Evolutionary conservation across 1,140 invertebrate species (phyloP), one percentile per base, ranked within the genome.

Genomic region (Tetramorium simillimum): DNA sequence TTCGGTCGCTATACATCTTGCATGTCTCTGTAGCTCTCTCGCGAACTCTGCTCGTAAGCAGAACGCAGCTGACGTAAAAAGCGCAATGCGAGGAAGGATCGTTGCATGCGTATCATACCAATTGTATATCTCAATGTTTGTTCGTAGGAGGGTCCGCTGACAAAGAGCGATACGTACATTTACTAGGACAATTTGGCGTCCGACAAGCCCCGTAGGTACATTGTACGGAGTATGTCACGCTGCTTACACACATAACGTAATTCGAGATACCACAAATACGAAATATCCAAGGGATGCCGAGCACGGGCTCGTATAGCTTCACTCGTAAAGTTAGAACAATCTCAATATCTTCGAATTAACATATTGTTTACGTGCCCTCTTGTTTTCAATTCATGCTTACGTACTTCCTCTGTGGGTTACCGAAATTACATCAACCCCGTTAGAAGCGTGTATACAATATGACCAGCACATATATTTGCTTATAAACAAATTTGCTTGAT

Each of bases 81-180:
- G 14, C 16, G 18, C 56, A 67, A 58, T 67, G 12, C n/a, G 21
- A 21, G 37, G 46, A 69, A 72, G 37, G 5, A 76, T 58, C 40
- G 16, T 12, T 75, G 82, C 70, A 70, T 78, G 85, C 88, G 46
- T 84, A 87, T 0, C 85, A 87, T 90, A 87, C 37, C 89, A 89
- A 90, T 90, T 90, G 85, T 90, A 90, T 90, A 89, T 90, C 77
- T 87, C 86, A 90, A 90, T 90, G 89, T 90, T 89, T 90, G 89
- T 90, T 92, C 81, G 33, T 90, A 90, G 89, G 89, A 95, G 92
- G 93, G 92, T 80, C 90, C 81, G 86, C 91, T 65, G 91, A 90
- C 92, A 90, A 94, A 93, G 92, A 95, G 95, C 93, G 92, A 94
- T 91, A 95, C 95, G 81, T 95, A 95, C 93, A 95, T 95, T 94